phyloP scores from a whole-genome alignment of 2,113 vertebrate species.

The Grus americana region DNA sequence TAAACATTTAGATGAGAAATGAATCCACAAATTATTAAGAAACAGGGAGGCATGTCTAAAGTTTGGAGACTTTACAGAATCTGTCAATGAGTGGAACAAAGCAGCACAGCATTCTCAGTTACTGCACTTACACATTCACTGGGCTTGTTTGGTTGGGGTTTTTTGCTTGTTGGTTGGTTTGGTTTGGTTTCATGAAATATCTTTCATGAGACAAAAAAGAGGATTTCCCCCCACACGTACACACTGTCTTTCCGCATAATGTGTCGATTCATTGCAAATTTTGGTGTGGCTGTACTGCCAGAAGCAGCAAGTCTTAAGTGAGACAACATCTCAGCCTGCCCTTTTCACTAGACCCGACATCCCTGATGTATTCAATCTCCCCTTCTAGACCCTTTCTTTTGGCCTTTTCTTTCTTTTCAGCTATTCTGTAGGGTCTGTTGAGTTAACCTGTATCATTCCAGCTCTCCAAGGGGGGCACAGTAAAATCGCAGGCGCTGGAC shows the following conservation, averaged over 20 bases:
- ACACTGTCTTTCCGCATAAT: background rate
- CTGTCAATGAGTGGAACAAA: background rate
- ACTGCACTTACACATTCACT: background rate
- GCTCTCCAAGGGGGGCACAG: background rate
- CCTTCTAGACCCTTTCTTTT: background rate
- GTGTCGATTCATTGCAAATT: background rate
- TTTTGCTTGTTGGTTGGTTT: no score
- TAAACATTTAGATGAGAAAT: background rate
- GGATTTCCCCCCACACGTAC: background rate
- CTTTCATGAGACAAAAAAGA: background rate
- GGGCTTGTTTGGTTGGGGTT: background rate
- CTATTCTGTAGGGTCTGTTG: background rate
- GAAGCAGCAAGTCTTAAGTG: background rate
- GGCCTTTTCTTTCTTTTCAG: background rate
- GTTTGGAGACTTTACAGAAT: background rate
- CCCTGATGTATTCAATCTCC: background rate
- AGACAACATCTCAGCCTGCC: background rate
- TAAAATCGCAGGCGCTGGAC: background rate
- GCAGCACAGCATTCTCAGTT: background rate
- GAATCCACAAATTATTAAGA: background rate
- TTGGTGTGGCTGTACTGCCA: background rate
- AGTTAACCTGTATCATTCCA: background rate
- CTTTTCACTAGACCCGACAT: background rate
- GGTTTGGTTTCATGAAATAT: background rate
- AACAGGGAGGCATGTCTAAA: background rate